A percentile compares a stretch with the other conserved stretches of the same genome.
Conservation (phyloP, 2,113 vertebrate species). For the Apus apus region DNA sequence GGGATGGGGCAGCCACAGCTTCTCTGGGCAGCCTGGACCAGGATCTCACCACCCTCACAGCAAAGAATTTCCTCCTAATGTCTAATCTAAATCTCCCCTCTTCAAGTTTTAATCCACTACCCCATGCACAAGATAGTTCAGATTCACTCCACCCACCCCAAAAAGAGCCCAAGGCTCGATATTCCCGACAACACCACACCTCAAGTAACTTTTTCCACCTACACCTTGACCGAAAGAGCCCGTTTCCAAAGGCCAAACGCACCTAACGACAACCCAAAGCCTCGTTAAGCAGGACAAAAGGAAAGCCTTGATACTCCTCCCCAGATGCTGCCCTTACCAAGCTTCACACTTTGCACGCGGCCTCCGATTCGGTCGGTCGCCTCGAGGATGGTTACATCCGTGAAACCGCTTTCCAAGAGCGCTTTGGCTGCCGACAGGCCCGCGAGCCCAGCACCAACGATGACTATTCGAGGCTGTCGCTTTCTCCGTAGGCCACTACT, state of each 20-base stretch:
- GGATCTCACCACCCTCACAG: too few species aligned
- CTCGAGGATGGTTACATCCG: slow-evolving; percentile 95
- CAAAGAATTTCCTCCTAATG: too few species aligned
- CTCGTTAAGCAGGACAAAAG: accelerated
- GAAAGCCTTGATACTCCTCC: background rate
- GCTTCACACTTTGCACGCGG: slow-evolving; percentile 91
- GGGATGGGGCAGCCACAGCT: too few species aligned
- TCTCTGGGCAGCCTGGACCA: too few species aligned
- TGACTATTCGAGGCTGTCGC: slow-evolving; percentile 97
- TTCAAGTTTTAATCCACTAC: too few species aligned
- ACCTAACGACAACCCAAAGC: accelerated
- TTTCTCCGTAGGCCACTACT: slow-evolving; percentile 90
- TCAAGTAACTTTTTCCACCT: accelerated
- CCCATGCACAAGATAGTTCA: background rate
- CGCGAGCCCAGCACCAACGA: slow-evolving; percentile 95
- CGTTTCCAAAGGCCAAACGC: accelerated
- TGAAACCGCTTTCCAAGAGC: slow-evolving; percentile 93
- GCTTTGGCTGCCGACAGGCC: slow-evolving; percentile 92
- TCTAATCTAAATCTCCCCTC: too few species aligned
- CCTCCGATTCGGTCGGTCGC: slow-evolving; percentile 93
- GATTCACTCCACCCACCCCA: background rate
- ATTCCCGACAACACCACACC: background rate
- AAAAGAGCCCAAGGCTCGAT: background rate
- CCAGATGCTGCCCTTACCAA: slow-evolving; percentile 78
- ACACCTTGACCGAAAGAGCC: accelerated